Percentiles rank a stretch among this genome's conserved stretches.
These are phyloP conservation scores for Maniola hyperantus DNA, from an alignment of 2,888 invertebrate species.

Conservation along the genomic window DNA sequence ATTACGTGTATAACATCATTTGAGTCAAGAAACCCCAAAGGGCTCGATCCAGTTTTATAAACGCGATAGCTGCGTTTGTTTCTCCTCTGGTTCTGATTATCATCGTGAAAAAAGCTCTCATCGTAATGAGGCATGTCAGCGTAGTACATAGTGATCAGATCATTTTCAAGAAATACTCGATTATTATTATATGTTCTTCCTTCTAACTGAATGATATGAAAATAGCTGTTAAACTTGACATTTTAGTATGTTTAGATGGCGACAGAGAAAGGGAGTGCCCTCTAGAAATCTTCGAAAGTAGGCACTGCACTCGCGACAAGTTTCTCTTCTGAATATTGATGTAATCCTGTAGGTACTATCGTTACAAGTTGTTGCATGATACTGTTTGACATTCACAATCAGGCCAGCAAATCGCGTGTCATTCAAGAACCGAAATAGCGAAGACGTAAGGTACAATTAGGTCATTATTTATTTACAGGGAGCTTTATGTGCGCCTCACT, in stretches of 20 bases:
- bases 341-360: constrained; percentile 34
- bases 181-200: constrained; percentile 1
- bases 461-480: constrained; percentile 80
- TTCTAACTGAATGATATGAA: background rate
- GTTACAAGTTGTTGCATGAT: constrained; percentile 31
- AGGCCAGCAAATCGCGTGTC: constrained; percentile 42
- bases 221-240: constrained; percentile 23
- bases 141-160: constrained; percentile 40
- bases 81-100: constrained; percentile 74
- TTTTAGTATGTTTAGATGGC: constrained; percentile 49
- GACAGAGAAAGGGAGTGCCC: constrained; percentile 65
- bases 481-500: constrained; percentile 57
- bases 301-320: constrained; percentile 50
- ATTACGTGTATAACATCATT: constrained; percentile 63
- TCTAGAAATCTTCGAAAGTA: constrained; percentile 73
- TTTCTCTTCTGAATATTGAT: constrained; percentile 45
- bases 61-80: constrained; percentile 80
- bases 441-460: constrained; percentile 72
- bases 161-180: background rate
- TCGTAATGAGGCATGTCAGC: constrained; percentile 78
- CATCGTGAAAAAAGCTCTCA: constrained; percentile 77
- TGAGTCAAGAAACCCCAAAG: constrained; percentile 61
- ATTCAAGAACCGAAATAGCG: constrained; percentile 70
- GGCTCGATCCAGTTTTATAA: constrained; percentile 72
- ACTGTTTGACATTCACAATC: constrained; percentile 40